These are phyloP conservation scores for Archilochus colubris DNA, from an alignment of 2,113 vertebrate species.

Conservation along the genomic window DNA sequence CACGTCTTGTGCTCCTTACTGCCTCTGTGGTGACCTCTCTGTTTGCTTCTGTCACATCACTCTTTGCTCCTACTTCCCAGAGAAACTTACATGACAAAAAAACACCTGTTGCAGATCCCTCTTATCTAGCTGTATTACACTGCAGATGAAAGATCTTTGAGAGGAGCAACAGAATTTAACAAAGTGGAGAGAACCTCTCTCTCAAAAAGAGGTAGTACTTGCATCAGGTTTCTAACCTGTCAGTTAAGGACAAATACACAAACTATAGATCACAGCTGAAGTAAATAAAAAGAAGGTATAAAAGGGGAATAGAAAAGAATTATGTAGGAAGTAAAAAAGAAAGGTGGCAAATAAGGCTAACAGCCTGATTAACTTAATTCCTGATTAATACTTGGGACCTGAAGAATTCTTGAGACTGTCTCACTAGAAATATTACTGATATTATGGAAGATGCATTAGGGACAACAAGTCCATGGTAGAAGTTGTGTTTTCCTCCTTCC, in stretches of 20 bases:
- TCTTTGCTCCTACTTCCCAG: fast-evolving
- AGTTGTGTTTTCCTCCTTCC: neutral
- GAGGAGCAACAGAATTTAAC: neutral
- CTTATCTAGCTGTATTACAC: neutral
- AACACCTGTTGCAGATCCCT: neutral
- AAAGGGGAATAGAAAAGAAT: neutral
- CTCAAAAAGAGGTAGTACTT: neutral
- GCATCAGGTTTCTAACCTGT: neutral
- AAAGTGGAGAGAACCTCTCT: neutral
- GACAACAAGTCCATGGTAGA: neutral
- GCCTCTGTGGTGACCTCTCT: neutral
- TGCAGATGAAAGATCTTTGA: neutral
- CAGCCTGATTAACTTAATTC: neutral
- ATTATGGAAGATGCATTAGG: neutral
- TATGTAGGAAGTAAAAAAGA: neutral
- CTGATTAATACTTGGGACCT: neutral
- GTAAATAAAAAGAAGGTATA: neutral
- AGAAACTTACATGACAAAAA: neutral
- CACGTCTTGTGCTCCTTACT: neutral
- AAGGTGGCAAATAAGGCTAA: neutral
- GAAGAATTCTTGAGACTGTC: neutral
- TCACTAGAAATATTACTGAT: neutral
- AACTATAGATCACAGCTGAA: neutral
- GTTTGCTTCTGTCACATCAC: neutral
- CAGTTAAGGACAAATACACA: neutral